Conservation (phyloP, 2,888 invertebrate genomes). For the Tinea trinotella region DNA sequence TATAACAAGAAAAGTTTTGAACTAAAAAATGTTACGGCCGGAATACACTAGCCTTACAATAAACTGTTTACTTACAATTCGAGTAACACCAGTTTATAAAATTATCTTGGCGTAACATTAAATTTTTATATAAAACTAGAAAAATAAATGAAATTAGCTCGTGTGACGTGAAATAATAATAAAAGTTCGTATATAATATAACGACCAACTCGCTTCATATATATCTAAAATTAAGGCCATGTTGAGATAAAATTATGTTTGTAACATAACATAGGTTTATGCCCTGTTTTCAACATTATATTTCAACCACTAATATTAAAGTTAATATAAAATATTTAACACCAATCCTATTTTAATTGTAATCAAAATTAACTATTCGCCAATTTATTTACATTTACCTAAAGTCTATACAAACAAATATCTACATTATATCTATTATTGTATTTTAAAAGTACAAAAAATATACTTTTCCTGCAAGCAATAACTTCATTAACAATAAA, state of each 20-base stretch:
- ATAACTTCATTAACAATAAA: conserved; percentile 3
- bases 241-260: conserved; percentile 5
- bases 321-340: conserved; percentile 4
- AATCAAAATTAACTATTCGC: neutral
- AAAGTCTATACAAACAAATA: neutral
- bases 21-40: neutral
- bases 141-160: too few relatives aligned
- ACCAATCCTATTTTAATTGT: neutral
- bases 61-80: neutral
- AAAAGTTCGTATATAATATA: neutral
- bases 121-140: neutral
- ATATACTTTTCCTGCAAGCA: conserved; percentile 16
- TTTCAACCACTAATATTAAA: conserved; percentile 14
- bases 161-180: neutral
- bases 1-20: too few relatives aligned
- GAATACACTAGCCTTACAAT: neutral
- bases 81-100: neutral
- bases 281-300: conserved; percentile 2
- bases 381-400: neutral
- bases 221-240: conserved; percentile 13
- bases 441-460: conserved; percentile 16
- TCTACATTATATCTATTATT: conserved; percentile 7
- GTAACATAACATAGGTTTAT: conserved; percentile 4
- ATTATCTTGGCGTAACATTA: neutral
- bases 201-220: neutral